These are phyloP conservation scores for Deroptyus accipitrinus DNA, from an alignment of 2,113 vertebrate species.

Conservation along the genomic window DNA sequence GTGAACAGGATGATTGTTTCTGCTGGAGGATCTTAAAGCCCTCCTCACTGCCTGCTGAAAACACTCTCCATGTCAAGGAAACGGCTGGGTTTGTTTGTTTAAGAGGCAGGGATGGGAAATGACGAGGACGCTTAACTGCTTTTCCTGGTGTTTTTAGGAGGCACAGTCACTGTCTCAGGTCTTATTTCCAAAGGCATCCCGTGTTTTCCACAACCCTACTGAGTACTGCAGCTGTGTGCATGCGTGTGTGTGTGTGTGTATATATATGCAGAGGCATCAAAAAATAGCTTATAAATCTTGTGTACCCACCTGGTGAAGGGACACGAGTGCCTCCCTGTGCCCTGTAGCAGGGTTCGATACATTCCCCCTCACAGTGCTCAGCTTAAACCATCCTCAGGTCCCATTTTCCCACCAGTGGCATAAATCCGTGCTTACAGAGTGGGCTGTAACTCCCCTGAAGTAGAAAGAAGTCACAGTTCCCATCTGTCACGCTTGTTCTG, in stretches of 20 bases:
- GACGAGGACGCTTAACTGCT: neutral
- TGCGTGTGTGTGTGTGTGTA: too few relatives aligned
- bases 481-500: neutral
- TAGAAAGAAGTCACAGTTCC: neutral
- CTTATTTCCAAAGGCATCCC: neutral
- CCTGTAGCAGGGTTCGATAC: neutral
- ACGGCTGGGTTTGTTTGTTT: slow-evolving; percentile 10
- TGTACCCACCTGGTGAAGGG: neutral
- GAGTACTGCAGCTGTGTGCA: neutral
- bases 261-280: neutral
- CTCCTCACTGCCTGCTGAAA: neutral
- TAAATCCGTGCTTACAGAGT: neutral
- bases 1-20: neutral
- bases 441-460: neutral
- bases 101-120: slow-evolving; percentile 40
- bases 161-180: neutral
- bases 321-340: neutral
- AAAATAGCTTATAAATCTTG: neutral
- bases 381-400: neutral
- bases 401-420: neutral
- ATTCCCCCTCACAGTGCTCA: neutral
- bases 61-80: slow-evolving; percentile 5
- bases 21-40: neutral
- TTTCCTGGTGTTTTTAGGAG: slow-evolving; percentile 10
- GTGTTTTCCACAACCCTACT: neutral